Percentiles rank a stretch among this genome's conserved stretches.
phyloP scores from a whole-genome alignment of 1,140 invertebrate species.

The Polyergus mexicanus region DNA sequence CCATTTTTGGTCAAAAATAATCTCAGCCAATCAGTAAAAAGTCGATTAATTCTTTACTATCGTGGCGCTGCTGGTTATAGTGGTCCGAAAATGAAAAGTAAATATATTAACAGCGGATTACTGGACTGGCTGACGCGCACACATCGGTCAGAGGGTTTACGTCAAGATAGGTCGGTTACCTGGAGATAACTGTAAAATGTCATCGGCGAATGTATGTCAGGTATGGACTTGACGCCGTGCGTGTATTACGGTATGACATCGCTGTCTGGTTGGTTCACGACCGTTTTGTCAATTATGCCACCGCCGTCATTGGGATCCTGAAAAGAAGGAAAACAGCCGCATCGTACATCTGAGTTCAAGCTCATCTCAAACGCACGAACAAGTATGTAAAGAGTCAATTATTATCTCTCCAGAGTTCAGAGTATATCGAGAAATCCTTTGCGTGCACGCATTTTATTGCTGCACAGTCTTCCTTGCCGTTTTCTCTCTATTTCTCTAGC shows the following conservation, averaged over 20 bases:
- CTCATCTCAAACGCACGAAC: slow-evolving; percentile 7
- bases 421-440: neutral
- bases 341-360: slow-evolving; percentile 2
- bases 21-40: too few species aligned
- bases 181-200: slow-evolving; percentile 84
- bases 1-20: too few species aligned
- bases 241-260: slow-evolving; percentile 59
- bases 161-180: slow-evolving; percentile 81
- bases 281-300: slow-evolving; percentile 64
- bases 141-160: slow-evolving; percentile 39
- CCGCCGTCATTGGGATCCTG: slow-evolving; percentile 56
- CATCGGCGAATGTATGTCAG: slow-evolving; percentile 82
- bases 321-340: slow-evolving; percentile 34
- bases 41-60: too few species aligned
- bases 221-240: slow-evolving; percentile 71
- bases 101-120: neutral
- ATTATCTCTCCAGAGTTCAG: neutral
- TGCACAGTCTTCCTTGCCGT: neutral
- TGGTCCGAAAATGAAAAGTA: neutral
- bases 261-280: slow-evolving; percentile 54
- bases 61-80: slow-evolving; percentile 1
- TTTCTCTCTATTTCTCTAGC: neutral
- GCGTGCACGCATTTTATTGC: slow-evolving; percentile 29
- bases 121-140: neutral
- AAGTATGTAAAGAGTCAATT: slow-evolving; percentile 53